These are phyloP conservation scores for Vollenhovia emeryi DNA, from an alignment of 1,140 invertebrate species.

Conservation along the genomic window DNA sequence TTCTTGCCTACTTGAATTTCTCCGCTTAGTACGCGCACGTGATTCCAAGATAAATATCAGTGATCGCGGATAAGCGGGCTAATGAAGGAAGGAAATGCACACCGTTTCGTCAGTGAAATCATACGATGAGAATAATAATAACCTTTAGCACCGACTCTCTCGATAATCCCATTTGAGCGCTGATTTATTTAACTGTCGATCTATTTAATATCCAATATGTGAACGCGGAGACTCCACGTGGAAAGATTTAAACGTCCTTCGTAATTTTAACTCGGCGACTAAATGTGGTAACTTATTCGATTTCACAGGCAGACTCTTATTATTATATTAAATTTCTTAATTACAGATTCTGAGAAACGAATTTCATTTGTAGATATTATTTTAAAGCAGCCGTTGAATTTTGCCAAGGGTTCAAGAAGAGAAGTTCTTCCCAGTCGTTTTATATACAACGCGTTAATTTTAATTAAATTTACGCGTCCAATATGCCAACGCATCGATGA, in stretches of 20 bases:
- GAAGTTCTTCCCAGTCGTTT: not conserved
- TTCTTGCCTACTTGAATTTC: constrained; percentile 31
- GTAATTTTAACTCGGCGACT: not conserved
- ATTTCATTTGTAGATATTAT: not conserved
- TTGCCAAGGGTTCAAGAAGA: not conserved
- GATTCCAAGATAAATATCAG: constrained; percentile 33
- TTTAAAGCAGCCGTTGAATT: not conserved
- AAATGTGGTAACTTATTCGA: not conserved
- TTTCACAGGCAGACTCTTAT: not conserved
- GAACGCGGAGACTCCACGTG: not conserved
- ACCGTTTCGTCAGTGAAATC: not conserved
- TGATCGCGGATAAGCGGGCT: constrained; percentile 12
- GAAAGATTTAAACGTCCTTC: constrained; percentile 7
- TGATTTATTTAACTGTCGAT: constrained; percentile 2
- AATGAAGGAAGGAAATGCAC: constrained; percentile 27
- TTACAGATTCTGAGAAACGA: constrained; percentile 2
- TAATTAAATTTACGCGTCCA: not conserved
- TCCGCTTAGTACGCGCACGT: not conserved
- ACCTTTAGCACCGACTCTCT: not conserved
- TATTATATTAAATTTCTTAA: not conserved
- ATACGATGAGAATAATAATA: constrained; percentile 19
- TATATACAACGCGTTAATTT: not conserved
- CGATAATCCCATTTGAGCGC: not conserved
- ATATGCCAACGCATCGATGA: not conserved
- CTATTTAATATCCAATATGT: constrained; percentile 5